Evolutionary conservation across 2,797 vertebrate species (phyloP).

Genomic region (Glossophaga mutica): DNA sequence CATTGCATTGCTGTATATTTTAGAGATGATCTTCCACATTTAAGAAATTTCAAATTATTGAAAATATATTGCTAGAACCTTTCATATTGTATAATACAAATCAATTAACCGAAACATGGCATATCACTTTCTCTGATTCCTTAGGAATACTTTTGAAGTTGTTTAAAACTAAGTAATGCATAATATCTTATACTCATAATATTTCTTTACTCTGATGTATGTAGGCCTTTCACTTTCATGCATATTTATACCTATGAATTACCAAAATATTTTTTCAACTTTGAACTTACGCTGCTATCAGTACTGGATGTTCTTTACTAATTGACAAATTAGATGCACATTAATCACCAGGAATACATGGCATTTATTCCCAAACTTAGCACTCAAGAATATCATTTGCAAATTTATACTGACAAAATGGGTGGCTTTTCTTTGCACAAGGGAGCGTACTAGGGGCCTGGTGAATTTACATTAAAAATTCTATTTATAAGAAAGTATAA

Average conservation of each 20-base stretch:
- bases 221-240: slow-evolving; percentile 38
- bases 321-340: slow-evolving; percentile 65
- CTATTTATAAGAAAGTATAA: slow-evolving; percentile 3
- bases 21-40: background rate
- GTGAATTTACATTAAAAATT: slow-evolving; percentile 35
- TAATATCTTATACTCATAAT: background rate
- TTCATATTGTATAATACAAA: background rate
- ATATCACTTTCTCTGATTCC: background rate
- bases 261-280: slow-evolving; percentile 39
- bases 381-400: slow-evolving; percentile 65
- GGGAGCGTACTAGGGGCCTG: background rate
- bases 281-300: slow-evolving; percentile 44
- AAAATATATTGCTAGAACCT: background rate
- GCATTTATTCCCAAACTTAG: slow-evolving; percentile 57
- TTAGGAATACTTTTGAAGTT: background rate
- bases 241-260: slow-evolving; percentile 50
- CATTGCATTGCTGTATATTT: background rate
- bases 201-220: slow-evolving; percentile 23
- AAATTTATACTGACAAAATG: slow-evolving; percentile 53
- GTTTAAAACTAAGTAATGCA: background rate
- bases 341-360: slow-evolving; percentile 68
- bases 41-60: background rate
- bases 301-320: slow-evolving; percentile 69
- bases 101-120: background rate
- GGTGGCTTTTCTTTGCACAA: slow-evolving; percentile 20